These are phyloP conservation scores for Plestiodon gilberti DNA, from an alignment of 2,113 vertebrate genomes.

Conservation along the genomic window DNA sequence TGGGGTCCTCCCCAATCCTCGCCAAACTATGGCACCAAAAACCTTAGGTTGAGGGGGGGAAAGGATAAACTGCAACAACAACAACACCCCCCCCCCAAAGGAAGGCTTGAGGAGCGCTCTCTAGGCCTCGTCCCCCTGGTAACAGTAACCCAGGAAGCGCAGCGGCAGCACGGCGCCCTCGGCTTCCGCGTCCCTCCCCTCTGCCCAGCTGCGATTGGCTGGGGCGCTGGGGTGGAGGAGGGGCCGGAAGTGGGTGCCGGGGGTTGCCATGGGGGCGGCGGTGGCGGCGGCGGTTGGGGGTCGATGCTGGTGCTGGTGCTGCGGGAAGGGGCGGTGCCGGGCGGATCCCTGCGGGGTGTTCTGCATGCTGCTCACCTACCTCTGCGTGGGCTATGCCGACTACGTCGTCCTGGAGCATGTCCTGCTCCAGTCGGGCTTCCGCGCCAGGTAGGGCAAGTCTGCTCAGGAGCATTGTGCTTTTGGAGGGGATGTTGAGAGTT, in stretches of 20 bases:
- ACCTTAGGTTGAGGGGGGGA: no score
- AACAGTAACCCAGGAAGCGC: background rate
- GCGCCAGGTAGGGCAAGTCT: conserved; percentile 71
- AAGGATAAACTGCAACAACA: no score
- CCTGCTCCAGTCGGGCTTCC: conserved; percentile 75
- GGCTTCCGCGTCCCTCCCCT: no score
- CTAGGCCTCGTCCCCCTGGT: conserved; percentile 1
- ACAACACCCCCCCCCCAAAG: no score
- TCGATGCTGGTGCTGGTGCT: conserved; percentile 52
- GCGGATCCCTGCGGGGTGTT: conserved; percentile 78
- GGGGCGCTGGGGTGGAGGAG: background rate
- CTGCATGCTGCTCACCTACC: conserved; percentile 81
- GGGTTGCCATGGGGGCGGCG: conserved; percentile 22
- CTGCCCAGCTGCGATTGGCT: background rate
- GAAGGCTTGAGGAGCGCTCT: no score
- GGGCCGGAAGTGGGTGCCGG: background rate
- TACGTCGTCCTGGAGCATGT: conserved; percentile 84
- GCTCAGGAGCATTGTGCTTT: background rate
- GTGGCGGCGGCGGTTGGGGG: conserved; percentile 65
- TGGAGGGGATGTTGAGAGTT: no score
- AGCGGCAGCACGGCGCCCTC: background rate
- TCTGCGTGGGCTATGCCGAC: conserved; percentile 83
- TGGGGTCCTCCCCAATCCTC: no score
- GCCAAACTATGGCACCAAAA: no score
- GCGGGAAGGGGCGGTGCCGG: conserved; percentile 57